Percentiles rank a stretch among this genome's conserved stretches.
These are phyloP conservation scores for Druceiella hillmani DNA, from an alignment of 2,888 invertebrate genomes.

Conservation along the genomic window DNA sequence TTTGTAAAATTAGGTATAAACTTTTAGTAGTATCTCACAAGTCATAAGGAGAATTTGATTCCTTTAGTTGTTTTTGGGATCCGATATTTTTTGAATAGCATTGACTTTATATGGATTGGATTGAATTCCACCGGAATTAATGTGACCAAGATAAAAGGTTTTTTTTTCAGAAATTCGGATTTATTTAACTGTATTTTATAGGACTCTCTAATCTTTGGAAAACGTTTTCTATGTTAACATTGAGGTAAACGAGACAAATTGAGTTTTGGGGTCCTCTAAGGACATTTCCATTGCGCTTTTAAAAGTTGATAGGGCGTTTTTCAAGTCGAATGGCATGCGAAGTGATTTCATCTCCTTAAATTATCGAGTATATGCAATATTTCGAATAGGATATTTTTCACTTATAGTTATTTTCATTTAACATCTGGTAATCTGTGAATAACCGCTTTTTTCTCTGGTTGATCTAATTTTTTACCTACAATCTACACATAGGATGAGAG, in stretches of 20 bases:
- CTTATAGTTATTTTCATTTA: conserved; percentile 22
- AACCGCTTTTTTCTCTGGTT: conserved; percentile 25
- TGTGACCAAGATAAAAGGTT: conserved; percentile 26
- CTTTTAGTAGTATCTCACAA: no score
- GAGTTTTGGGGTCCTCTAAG: conserved; percentile 22
- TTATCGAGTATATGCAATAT: conserved; percentile 26
- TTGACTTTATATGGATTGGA: conserved; percentile 25
- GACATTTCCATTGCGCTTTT: conserved; percentile 28
- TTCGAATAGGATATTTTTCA: conserved; percentile 21
- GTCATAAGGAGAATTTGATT: no score
- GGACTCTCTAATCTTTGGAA: conserved; percentile 16
- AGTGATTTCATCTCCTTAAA: conserved; percentile 28
- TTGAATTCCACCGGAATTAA: conserved; percentile 24
- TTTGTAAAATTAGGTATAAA: conserved; percentile 17
- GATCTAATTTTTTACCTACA: no score
- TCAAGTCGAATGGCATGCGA: conserved; percentile 29
- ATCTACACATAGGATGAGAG: no score
- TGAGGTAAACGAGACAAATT: conserved; percentile 25
- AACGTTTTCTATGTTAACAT: conserved; percentile 18
- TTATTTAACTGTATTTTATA: conserved; percentile 23
- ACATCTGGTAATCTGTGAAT: conserved; percentile 22
- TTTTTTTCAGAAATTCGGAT: conserved; percentile 23
- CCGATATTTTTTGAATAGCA: no score
- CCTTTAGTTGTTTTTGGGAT: conserved; percentile 20
- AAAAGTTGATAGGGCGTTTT: conserved; percentile 28